A percentile compares a stretch with the other conserved stretches of the same genome.
phyloP scores from a whole-genome alignment of 2,113 vertebrate species.

The Vidua macroura region DNA sequence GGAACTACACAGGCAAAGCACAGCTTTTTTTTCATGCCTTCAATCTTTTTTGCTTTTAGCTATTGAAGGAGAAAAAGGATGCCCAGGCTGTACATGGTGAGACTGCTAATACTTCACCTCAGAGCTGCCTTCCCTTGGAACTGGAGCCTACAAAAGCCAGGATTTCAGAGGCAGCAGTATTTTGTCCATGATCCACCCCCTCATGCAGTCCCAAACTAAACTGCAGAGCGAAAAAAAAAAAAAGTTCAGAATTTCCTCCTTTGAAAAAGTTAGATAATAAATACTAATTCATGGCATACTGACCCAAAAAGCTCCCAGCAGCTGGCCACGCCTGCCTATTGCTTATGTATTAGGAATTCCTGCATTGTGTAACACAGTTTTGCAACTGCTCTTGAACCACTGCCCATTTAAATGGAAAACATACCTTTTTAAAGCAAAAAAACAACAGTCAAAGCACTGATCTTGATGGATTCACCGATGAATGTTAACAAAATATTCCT shows the following conservation, averaged over 20 bases:
- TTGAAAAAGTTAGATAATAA: conserved; percentile 53
- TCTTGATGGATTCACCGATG: background rate
- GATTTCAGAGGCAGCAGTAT: background rate
- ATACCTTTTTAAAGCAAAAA: conserved; percentile 13
- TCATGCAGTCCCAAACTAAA: background rate
- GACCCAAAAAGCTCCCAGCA: conserved; percentile 53
- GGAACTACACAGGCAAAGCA: background rate
- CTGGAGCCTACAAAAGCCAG: background rate
- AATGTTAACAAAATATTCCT: accelerated
- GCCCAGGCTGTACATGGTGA: background rate
- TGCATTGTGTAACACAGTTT: conserved; percentile 59
- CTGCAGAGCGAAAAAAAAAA: background rate
- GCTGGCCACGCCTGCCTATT: conserved; percentile 5
- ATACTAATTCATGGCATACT: conserved; percentile 56
- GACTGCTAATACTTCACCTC: conserved; percentile 20
- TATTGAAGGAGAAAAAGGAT: conserved; percentile 21
- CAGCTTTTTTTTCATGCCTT: background rate
- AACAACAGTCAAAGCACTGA: background rate
- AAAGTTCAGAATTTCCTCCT: background rate
- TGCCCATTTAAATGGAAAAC: conserved; percentile 55
- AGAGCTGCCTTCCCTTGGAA: background rate
- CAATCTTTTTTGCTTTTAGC: background rate
- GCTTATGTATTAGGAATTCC: conserved; percentile 59
- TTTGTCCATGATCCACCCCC: background rate
- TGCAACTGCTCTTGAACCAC: conserved; percentile 44